phyloP scores from a whole-genome alignment of 2,888 invertebrate genomes.

The Stenodema calcarata region DNA sequence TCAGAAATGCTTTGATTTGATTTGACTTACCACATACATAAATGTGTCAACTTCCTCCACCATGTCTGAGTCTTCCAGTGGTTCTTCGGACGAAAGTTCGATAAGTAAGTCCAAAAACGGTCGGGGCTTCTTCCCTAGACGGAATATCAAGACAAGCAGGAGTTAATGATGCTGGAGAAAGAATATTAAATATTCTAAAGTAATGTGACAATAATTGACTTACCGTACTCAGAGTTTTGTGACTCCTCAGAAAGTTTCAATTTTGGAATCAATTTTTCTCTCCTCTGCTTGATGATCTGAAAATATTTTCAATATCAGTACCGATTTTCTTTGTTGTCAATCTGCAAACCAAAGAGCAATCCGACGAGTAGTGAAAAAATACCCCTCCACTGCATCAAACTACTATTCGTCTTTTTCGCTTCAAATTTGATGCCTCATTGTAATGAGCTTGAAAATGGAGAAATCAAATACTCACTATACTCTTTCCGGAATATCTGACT shows the following conservation, averaged over 20 bases:
- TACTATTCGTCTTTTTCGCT: too few relatives aligned
- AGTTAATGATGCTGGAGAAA: too few relatives aligned
- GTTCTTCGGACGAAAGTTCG: neutral
- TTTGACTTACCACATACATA: constrained; percentile 58
- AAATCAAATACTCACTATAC: too few relatives aligned
- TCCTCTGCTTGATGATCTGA: constrained; percentile 6
- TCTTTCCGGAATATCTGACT: too few relatives aligned
- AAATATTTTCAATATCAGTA: neutral
- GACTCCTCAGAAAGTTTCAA: neutral
- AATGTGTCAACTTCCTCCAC: constrained; percentile 59
- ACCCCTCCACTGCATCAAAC: too few relatives aligned
- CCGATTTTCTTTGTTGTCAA: too few relatives aligned
- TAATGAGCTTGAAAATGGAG: too few relatives aligned
- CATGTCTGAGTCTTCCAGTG: constrained; percentile 56
- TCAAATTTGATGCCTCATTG: too few relatives aligned
- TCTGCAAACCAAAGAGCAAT: too few relatives aligned
- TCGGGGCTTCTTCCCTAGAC: neutral
- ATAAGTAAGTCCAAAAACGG: neutral
- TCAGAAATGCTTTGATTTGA: neutral
- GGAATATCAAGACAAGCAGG: neutral
- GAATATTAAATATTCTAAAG: too few relatives aligned
- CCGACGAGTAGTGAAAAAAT: too few relatives aligned
- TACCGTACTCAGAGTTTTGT: neutral
- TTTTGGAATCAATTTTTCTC: neutral
- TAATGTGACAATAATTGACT: neutral